These are phyloP conservation scores for Euspilapteryx auroguttella DNA, from an alignment of 2,888 invertebrate genomes.

Conservation along the genomic window DNA sequence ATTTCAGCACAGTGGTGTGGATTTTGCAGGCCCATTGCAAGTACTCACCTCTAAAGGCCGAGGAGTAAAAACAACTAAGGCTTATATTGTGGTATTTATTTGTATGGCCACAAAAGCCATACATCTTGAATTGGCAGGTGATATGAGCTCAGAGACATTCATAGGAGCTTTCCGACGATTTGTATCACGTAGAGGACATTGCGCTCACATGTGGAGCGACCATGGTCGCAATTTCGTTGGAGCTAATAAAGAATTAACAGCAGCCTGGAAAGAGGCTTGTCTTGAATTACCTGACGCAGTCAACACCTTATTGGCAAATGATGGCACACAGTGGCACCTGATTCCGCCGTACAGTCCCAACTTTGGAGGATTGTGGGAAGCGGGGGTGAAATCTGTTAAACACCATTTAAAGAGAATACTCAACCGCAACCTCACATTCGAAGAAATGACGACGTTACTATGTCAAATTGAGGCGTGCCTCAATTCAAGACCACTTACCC, in stretches of 20 bases:
- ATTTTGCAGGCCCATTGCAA: neutral
- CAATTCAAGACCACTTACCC: too few relatives aligned
- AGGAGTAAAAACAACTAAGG: neutral
- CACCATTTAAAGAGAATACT: too few relatives aligned
- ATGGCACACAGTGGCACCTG: too few relatives aligned
- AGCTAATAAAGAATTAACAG: neutral
- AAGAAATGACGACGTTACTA: too few relatives aligned
- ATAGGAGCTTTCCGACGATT: neutral
- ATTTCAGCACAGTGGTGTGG: neutral
- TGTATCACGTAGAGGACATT: neutral
- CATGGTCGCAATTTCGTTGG: neutral
- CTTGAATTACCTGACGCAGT: too few relatives aligned
- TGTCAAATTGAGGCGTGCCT: too few relatives aligned
- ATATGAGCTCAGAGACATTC: neutral
- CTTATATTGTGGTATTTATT: neutral
- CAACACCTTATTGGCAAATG: too few relatives aligned
- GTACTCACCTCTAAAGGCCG: neutral
- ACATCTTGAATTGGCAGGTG: neutral
- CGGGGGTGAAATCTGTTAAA: too few relatives aligned
- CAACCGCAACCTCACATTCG: too few relatives aligned
- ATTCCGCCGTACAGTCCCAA: too few relatives aligned
- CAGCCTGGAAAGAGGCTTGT: too few relatives aligned
- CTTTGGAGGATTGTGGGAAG: too few relatives aligned
- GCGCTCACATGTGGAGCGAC: neutral
- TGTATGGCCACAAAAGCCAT: neutral